phyloP scores from a whole-genome alignment of 2,888 invertebrate species.

The Lasioglossum figueresi region DNA sequence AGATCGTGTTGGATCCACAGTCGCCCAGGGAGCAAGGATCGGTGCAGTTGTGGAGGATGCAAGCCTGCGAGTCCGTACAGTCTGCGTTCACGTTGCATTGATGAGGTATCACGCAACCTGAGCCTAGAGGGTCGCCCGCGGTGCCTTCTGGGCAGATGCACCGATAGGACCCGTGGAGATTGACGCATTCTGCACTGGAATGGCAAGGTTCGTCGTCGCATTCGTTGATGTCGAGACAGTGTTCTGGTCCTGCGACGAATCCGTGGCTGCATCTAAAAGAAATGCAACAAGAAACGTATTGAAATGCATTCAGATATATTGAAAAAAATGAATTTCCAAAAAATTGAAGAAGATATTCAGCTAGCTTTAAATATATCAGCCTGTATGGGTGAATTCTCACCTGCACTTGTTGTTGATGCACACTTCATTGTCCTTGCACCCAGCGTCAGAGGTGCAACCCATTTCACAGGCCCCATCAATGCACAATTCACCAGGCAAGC shows the following conservation, averaged over 20 bases:
- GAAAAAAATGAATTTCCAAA: not conserved
- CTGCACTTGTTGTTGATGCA: slow-evolving; percentile 90
- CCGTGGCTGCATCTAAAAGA: slow-evolving; percentile 88
- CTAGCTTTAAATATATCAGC: no score
- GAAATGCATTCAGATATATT: not conserved
- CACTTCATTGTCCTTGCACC: slow-evolving; percentile 92
- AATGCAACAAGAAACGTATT: not conserved
- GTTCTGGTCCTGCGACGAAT: slow-evolving; percentile 88
- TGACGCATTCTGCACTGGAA: slow-evolving; percentile 91
- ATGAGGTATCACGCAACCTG: slow-evolving; percentile 91
- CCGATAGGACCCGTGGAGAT: slow-evolving; percentile 91
- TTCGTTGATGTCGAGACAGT: slow-evolving; percentile 93
- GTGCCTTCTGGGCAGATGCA: slow-evolving; percentile 92
- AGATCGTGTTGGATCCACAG: slow-evolving; percentile 92
- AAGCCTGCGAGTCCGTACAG: slow-evolving; percentile 91
- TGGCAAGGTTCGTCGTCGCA: slow-evolving; percentile 93
- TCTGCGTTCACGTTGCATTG: slow-evolving; percentile 90
- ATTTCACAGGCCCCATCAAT: slow-evolving; percentile 92
- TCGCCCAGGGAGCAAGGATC: slow-evolving; percentile 91
- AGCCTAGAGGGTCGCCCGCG: slow-evolving; percentile 89
- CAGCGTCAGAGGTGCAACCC: slow-evolving; percentile 92
- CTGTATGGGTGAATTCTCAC: slow-evolving; percentile 66
- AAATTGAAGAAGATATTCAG: no score
- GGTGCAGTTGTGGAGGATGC: slow-evolving; percentile 90
- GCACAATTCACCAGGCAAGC: slow-evolving; percentile 95